Percentiles rank a stretch among this genome's conserved stretches.
phyloP scores from a whole-genome alignment of 92 coral and sea anemone species.

The Paragorgia papillata region DNA sequence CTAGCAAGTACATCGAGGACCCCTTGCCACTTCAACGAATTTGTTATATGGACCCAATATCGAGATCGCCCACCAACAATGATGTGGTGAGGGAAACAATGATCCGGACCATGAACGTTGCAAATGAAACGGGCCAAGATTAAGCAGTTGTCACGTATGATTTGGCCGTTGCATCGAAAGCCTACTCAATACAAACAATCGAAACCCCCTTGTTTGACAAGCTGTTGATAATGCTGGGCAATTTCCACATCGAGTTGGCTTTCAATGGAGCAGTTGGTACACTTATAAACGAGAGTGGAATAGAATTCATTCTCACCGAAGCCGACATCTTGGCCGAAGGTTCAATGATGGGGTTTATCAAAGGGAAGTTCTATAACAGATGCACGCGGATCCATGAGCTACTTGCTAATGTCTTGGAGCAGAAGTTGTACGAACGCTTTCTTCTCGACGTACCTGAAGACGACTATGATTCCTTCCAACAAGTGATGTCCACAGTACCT shows the following conservation, averaged over 20 bases:
- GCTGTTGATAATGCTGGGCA: no score
- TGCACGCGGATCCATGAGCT: constrained; percentile 8
- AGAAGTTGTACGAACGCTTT: constrained; percentile 24
- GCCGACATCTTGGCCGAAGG: not conserved
- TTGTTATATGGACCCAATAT: no score
- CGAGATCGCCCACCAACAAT: no score
- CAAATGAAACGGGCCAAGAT: no score
- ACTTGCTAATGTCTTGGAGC: constrained; percentile 12
- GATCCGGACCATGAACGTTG: no score
- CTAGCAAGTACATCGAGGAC: no score
- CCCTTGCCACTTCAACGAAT: no score
- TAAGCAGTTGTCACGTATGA: no score
- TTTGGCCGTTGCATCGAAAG: no score
- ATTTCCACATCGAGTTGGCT: constrained; percentile 15
- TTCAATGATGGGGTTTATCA: not conserved
- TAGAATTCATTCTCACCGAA: not conserved
- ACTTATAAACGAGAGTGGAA: constrained; percentile 12
- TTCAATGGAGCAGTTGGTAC: constrained; percentile 19
- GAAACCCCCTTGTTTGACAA: no score
- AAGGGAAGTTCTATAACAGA: constrained; percentile 1
- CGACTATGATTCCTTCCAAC: not conserved
- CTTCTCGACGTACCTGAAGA: not conserved
- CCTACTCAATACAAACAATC: no score
- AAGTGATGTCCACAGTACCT: constrained; percentile 12
- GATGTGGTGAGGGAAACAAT: no score